Evolutionary conservation across 1,140 invertebrate species (phyloP).

Genomic region (Tetraneura akinire): DNA sequence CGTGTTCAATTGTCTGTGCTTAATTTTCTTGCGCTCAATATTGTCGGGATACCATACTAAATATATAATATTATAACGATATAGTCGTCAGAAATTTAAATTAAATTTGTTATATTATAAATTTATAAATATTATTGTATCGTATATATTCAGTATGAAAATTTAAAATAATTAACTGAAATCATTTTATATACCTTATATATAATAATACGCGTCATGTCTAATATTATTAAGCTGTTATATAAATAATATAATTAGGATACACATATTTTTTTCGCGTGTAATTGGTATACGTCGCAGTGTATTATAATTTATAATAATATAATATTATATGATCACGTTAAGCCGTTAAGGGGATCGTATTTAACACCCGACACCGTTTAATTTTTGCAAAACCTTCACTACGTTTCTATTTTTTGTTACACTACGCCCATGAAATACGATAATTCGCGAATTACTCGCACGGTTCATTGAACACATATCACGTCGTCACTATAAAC

Average conservation of each 20-base stretch:
- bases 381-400: slow-evolving; percentile 15
- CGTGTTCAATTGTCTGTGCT: no score
- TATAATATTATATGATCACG: not conserved
- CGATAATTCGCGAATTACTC: slow-evolving; percentile 1
- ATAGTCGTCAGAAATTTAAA: not conserved
- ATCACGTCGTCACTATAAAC: not conserved
- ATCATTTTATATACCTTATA: no score
- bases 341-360: not conserved
- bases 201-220: no score
- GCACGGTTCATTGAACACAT: not conserved
- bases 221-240: no score
- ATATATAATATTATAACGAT: not conserved
- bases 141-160: no score
- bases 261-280: no score
- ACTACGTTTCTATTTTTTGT: slow-evolving; percentile 1
- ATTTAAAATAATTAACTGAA: no score
- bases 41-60: not conserved
- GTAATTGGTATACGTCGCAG: no score
- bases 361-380: slow-evolving; percentile 10
- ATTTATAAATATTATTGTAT: no score
- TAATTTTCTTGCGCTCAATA: no score
- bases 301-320: no score
- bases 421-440: not conserved
- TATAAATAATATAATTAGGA: no score
- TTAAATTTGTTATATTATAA: not conserved